Percentiles rank a stretch among this genome's conserved stretches.
These are phyloP conservation scores for Caiman crocodilus DNA, from an alignment of 2,797 vertebrate genomes.

Conservation along the genomic window DNA sequence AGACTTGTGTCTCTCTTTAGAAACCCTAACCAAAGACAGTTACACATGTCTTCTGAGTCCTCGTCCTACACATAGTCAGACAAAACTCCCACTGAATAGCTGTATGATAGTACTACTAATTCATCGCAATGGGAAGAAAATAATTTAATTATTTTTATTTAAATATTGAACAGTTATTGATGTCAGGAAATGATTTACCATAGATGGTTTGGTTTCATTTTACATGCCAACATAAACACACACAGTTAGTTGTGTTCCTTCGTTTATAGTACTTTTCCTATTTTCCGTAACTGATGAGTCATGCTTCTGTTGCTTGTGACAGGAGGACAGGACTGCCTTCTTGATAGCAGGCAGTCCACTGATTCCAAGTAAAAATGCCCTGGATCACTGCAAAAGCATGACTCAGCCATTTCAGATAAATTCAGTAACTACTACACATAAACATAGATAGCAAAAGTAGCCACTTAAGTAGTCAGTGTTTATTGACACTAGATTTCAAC, in stretches of 20 bases:
- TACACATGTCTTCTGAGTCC: not conserved
- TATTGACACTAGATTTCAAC: not conserved
- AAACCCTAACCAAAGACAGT: conserved; percentile 12
- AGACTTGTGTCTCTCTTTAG: not conserved
- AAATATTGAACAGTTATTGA: not conserved
- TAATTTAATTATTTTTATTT: not conserved
- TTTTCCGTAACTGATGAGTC: conserved; percentile 26
- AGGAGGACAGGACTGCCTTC: not conserved
- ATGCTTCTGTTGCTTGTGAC: conserved; percentile 47
- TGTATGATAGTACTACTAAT: not conserved
- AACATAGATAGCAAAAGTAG: conserved; percentile 28
- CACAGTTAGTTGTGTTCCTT: not conserved
- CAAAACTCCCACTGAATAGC: conserved; percentile 30
- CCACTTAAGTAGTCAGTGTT: not conserved
- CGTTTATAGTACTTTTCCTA: not conserved
- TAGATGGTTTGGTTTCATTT: not conserved
- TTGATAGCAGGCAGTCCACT: not conserved
- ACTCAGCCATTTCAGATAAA: conserved; percentile 51
- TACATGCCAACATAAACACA: not conserved
- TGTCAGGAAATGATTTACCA: conserved; percentile 9
- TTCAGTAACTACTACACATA: not conserved
- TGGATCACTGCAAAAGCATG: conserved; percentile 31
- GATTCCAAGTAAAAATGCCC: not conserved
- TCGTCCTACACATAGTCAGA: not conserved
- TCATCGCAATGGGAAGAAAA: conserved; percentile 26